phyloP scores from a whole-genome alignment of 1,140 invertebrate species.

The Drosophila subobscura region DNA sequence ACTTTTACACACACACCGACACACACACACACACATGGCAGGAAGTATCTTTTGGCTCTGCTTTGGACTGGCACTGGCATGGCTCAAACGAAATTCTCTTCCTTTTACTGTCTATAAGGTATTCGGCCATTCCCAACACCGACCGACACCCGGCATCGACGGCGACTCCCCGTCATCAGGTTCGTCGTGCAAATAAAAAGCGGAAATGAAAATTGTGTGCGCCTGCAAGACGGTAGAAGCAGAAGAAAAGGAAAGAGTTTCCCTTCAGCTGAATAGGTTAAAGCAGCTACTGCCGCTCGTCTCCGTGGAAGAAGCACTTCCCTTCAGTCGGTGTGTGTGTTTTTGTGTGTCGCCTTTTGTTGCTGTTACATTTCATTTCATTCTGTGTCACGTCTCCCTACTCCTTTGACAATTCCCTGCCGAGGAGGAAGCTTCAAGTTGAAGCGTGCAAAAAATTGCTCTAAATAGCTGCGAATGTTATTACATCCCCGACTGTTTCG shows the following conservation, averaged over 20 bases:
- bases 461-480: conserved; percentile 64
- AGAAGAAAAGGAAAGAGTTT: conserved; percentile 10
- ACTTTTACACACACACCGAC: conserved; percentile 34
- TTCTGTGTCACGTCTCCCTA: conserved; percentile 48
- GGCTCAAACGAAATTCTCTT: conserved; percentile 67
- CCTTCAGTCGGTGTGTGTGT: neutral
- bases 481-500: conserved; percentile 33
- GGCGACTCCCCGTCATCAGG: conserved; percentile 4
- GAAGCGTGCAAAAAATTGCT: conserved; percentile 48
- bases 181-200: conserved; percentile 59
- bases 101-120: conserved; percentile 40
- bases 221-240: conserved; percentile 41
- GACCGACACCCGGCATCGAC: neutral
- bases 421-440: conserved; percentile 9
- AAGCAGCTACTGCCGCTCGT: conserved; percentile 28
- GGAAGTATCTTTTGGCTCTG: neutral
- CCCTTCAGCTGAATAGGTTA: conserved; percentile 48
- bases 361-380: conserved; percentile 56
- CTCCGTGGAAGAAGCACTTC: neutral
- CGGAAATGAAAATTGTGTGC: conserved; percentile 67
- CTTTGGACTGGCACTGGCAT: neutral
- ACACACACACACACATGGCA: conserved; percentile 6
- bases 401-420: conserved; percentile 47
- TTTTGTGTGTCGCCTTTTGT: conserved; percentile 40
- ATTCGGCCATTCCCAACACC: conserved; percentile 15